Percentiles rank a stretch among this genome's conserved stretches.
Evolutionary conservation across 2,113 vertebrate species (phyloP).

Genomic region (Sarotherodon lohbergeri): DNA sequence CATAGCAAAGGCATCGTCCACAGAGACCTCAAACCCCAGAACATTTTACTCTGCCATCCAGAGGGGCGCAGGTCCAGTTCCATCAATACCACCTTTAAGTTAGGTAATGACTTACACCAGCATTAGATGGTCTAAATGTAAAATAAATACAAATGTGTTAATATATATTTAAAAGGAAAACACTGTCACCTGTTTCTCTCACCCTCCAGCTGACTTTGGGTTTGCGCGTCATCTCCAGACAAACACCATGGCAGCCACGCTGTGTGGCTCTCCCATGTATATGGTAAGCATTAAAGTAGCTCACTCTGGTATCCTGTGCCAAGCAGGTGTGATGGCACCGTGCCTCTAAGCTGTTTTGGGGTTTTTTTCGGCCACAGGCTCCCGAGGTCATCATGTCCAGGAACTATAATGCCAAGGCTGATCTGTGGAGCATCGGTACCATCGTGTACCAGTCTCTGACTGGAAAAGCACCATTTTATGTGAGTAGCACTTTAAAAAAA

Average conservation of each 20-base stretch:
- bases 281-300: constrained; percentile 78
- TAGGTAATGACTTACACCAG: constrained; percentile 64
- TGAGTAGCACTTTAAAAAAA: constrained; percentile 48
- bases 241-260: constrained; percentile 92
- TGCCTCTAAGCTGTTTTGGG: background rate
- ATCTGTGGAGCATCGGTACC: constrained; percentile 97
- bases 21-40: constrained; percentile 94
- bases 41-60: constrained; percentile 85
- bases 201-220: constrained; percentile 86
- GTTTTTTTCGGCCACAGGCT: constrained; percentile 73
- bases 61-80: constrained; percentile 82
- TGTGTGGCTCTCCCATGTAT: constrained; percentile 98
- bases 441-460: constrained; percentile 95
- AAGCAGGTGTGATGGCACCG: background rate
- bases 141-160: background rate
- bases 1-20: constrained; percentile 93
- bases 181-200: background rate
- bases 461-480: constrained; percentile 94
- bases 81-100: constrained; percentile 87
- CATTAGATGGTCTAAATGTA: background rate
- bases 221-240: constrained; percentile 93
- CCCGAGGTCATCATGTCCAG: constrained; percentile 98
- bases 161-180: background rate
- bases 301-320: background rate
- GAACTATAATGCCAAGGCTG: constrained; percentile 94